A percentile compares a stretch with the other conserved stretches of the same genome.
Evolutionary conservation across 1,140 invertebrate genomes (phyloP).

Genomic region (Cylas formicarius): DNA sequence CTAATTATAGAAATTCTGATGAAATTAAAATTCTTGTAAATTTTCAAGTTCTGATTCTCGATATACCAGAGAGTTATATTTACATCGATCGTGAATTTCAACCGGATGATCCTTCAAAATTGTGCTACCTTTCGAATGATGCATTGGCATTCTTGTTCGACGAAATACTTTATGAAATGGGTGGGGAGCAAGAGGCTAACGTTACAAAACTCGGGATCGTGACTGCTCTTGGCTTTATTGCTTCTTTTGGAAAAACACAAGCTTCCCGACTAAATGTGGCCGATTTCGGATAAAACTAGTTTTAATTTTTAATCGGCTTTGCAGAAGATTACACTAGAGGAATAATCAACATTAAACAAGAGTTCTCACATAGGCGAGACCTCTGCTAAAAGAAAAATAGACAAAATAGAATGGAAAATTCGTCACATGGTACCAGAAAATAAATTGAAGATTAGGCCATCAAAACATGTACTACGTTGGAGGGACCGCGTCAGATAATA

Average conservation of each 20-base stretch:
- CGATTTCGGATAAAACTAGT: not conserved
- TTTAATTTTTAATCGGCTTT: slow-evolving; percentile 18
- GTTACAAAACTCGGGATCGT: too few species aligned
- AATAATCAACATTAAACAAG: slow-evolving; percentile 18
- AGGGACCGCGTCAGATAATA: slow-evolving; percentile 20
- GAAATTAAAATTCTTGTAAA: slow-evolving; percentile 26
- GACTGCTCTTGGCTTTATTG: too few species aligned
- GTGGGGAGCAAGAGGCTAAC: slow-evolving; percentile 6
- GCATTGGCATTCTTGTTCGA: slow-evolving; percentile 11
- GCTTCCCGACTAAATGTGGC: too few species aligned
- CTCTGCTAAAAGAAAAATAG: slow-evolving; percentile 11
- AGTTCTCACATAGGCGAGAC: slow-evolving; percentile 6
- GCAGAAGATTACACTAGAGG: slow-evolving; percentile 22
- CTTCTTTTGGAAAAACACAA: too few species aligned
- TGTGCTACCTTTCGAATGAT: slow-evolving; percentile 5
- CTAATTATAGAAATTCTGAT: slow-evolving; percentile 21
- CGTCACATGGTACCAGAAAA: slow-evolving; percentile 16
- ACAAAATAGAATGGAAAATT: slow-evolving; percentile 22
- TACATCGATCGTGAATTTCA: slow-evolving; percentile 26
- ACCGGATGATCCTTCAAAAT: not conserved
- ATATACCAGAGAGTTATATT: slow-evolving; percentile 23
- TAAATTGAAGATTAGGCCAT: slow-evolving; percentile 13
- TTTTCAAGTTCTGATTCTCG: slow-evolving; percentile 20
- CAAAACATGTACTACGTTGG: slow-evolving; percentile 18
- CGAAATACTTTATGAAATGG: slow-evolving; percentile 10